Evolutionary conservation across 2,113 vertebrate species (phyloP).

Genomic region (Dascyllus trimaculatus): DNA sequence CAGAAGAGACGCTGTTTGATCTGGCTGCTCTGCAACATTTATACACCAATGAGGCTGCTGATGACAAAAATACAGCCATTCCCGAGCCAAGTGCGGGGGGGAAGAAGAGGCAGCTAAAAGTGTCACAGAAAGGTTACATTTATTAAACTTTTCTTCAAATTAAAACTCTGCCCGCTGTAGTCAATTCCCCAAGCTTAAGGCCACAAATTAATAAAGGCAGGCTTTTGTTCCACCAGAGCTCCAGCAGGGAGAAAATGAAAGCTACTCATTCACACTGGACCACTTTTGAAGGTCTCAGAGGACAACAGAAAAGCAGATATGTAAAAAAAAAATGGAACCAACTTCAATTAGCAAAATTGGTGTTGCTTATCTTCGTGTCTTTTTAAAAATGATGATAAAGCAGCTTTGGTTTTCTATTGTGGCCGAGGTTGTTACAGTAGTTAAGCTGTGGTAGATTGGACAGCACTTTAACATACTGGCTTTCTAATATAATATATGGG

Average conservation of each 20-base stretch:
- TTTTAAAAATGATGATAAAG: conserved; percentile 65
- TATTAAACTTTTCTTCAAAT: conserved; percentile 82
- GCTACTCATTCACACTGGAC: conserved; percentile 76
- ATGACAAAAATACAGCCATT: conserved; percentile 37
- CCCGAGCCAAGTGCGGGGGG: background rate
- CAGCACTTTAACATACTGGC: conserved; percentile 18
- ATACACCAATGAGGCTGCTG: conserved; percentile 2
- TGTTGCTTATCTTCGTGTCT: conserved; percentile 74
- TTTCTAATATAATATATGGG: conserved; percentile 27
- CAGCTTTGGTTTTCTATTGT: conserved; percentile 64
- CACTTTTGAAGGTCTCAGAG: conserved; percentile 74
- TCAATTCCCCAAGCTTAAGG: conserved; percentile 81
- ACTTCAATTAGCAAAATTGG: conserved; percentile 76
- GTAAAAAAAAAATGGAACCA: conserved; percentile 50
- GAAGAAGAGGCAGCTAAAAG: conserved; percentile 43
- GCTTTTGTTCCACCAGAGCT: conserved; percentile 79
- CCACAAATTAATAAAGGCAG: conserved; percentile 84
- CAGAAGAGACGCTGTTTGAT: conserved; percentile 16
- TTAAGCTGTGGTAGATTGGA: conserved; percentile 39
- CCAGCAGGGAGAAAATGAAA: conserved; percentile 75
- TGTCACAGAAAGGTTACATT: conserved; percentile 76
- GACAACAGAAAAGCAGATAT: conserved; percentile 75
- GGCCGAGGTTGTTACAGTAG: conserved; percentile 45
- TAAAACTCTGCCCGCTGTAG: conserved; percentile 74
- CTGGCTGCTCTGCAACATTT: conserved; percentile 13